A percentile compares a stretch with the other conserved stretches of the same genome.
Conservation (phyloP, 2,888 invertebrate species). For the Limnephilus auricula region DNA sequence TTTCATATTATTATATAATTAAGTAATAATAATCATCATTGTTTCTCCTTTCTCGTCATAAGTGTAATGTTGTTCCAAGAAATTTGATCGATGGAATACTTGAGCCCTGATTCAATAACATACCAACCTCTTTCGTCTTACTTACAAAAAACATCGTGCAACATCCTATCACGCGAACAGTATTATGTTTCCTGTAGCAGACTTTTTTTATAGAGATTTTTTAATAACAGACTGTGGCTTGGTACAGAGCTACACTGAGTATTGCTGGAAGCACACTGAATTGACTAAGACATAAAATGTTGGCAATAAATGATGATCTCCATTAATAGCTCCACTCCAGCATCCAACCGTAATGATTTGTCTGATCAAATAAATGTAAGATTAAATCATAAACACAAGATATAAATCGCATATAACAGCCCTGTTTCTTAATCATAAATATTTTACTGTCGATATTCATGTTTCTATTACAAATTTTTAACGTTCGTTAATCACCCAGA, state of each 20-base stretch:
- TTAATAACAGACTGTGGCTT: background rate
- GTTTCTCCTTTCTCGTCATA: background rate
- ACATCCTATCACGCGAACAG: slow-evolving; percentile 7
- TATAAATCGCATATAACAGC: no score
- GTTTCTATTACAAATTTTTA: no score
- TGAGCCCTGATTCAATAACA: slow-evolving; percentile 7
- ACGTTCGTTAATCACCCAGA: no score
- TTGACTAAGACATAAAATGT: background rate
- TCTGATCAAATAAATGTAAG: no score
- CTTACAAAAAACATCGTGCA: background rate
- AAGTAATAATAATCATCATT: background rate
- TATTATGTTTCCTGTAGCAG: background rate
- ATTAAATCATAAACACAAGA: no score
- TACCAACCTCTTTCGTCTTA: background rate
- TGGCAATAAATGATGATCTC: background rate
- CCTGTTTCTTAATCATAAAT: no score
- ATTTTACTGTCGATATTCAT: no score
- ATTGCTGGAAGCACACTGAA: background rate
- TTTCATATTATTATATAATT: background rate
- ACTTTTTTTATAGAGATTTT: background rate
- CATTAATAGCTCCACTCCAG: background rate
- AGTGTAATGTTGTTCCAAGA: background rate
- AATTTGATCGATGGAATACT: background rate
- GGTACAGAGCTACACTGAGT: background rate
- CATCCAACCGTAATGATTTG: no score